phyloP scores from a whole-genome alignment of 2,888 invertebrate species.

The Augiades crinisus region DNA sequence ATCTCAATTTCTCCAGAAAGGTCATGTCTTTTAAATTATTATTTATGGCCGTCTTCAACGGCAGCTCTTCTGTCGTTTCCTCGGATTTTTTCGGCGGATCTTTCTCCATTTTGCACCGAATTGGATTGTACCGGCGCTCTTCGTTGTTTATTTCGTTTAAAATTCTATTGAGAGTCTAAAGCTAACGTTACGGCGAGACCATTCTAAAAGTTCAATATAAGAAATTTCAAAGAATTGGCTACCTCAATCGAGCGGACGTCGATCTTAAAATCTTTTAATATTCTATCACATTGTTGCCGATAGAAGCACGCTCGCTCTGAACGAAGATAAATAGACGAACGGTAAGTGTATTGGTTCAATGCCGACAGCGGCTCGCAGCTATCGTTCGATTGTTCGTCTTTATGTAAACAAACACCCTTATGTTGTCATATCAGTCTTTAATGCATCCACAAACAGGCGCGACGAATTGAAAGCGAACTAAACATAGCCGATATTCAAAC shows the following conservation, averaged over 20 bases:
- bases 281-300: constrained; percentile 28
- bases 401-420: constrained; percentile 65
- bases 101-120: constrained; percentile 28
- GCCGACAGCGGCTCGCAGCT: constrained; percentile 41
- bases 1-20: constrained; percentile 67
- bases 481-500: constrained; percentile 43
- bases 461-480: constrained; percentile 59
- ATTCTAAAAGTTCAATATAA: constrained; percentile 20
- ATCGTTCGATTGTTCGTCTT: constrained; percentile 57
- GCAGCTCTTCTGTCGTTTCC: constrained; percentile 50
- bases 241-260: background rate
- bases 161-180: constrained; percentile 24
- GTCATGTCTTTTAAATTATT: constrained; percentile 53
- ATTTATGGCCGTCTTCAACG: constrained; percentile 52
- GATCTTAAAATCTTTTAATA: constrained; percentile 25
- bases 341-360: constrained; percentile 24
- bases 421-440: constrained; percentile 66
- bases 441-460: constrained; percentile 60
- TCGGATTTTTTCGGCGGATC: constrained; percentile 29
- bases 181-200: constrained; percentile 14
- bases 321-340: constrained; percentile 45
- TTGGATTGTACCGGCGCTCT: constrained; percentile 6
- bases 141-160: constrained; percentile 23
- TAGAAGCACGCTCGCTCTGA: constrained; percentile 7
- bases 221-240: background rate